Base-by-base conservation (phyloP, 2,113 vertebrate species). In the Dromiciops gliroides region DNA sequence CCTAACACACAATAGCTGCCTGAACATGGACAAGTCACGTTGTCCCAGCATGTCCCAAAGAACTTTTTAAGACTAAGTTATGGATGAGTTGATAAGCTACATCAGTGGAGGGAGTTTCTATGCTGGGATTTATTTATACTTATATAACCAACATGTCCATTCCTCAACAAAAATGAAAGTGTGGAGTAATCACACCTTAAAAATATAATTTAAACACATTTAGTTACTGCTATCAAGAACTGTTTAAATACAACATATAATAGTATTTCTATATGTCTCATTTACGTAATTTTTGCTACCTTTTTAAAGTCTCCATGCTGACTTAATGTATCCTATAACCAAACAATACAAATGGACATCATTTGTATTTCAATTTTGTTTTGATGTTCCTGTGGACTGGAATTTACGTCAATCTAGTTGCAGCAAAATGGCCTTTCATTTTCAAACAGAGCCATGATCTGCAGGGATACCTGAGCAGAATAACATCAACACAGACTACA, bases 381-480 rank as follows among this genome's bases (percentile, higher is more conserved):
- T 83, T 83, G 16, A 44, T 28, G 0, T 94, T 31, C 91, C 93
- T 90, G 56, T 60, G 90, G 90, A 89, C 37, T 95, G 49, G 94
- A 96, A 50, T 23, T 95, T 67, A 97, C 0, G 47, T 95, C 92
- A 97, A 51, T 37, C 0, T 83, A 51, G 92, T 96, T 97, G 96
- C 95, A 97, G 94, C 51, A 96, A 97, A 97, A 96, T 25, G 2
- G 94, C 53, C 94, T 96, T 97, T 96, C 48, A 49, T 96, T 98
- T 97, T 95, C 89, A 91, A 95, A 97, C 89, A 22, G 4, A 96
- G 94, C 51, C 28, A 89, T 94, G 51, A 95, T 91, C 97, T 97
- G 90, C 94, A 97, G 94, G 89, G 90, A 90, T 88, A 97, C 50
- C 97, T 98, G 96, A 98, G 92, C 50, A 96, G 97, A 97, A 96